Base-by-base conservation (phyloP, 1,140 invertebrate species). In the Ptiloglossa arizonensis region DNA sequence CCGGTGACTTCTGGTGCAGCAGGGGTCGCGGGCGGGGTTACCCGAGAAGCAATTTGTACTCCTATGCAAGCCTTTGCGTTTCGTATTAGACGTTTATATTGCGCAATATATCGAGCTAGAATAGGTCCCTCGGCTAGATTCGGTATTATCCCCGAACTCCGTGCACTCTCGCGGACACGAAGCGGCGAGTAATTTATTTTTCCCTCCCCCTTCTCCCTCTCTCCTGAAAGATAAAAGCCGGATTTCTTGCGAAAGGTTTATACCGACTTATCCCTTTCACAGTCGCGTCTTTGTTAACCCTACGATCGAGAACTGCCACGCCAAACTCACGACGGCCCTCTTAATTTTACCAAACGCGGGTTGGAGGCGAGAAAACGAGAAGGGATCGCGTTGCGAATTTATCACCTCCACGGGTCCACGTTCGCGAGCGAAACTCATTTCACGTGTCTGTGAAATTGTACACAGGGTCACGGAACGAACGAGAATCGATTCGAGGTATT, bases 11-110 rank as follows among this genome's bases (percentile, higher is more conserved):
- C 68, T 9, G 29, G 54, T 29, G 50, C 62, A 4, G 50, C 62
- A 4, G 71, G 52, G 68, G 17, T 41, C 15, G 38, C 29, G 17
- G 57, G 48, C 50, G 71, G 72, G 82, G 79, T 67, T 64, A 71
- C 46, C 64, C 38, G 48, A 74, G n/a, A 59, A 80, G 84, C 84
- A 84, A 86, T 86, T 86, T 82, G 82, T 84, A 68, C 59, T 76
- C 63, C 19, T 35, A 76, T 76, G 63, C 63, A 73, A 54, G 67
- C 75, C n/a, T 84, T 84, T 84, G 81, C 64, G 38, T 80, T 72
- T 85, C 77, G 77, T 62, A 80, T 73, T 46, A 70, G 82, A 62
- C 69, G 50, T 81, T 81, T 80, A 69, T 85, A 75, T 54, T 41
- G 66, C 72, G 63, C 74, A 44, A 77, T 81, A 81, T 78, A 78